A percentile compares a stretch with the other conserved stretches of the same genome.
Evolutionary conservation across 2,888 invertebrate species (phyloP).

Genomic region (Morpho achilles): DNA sequence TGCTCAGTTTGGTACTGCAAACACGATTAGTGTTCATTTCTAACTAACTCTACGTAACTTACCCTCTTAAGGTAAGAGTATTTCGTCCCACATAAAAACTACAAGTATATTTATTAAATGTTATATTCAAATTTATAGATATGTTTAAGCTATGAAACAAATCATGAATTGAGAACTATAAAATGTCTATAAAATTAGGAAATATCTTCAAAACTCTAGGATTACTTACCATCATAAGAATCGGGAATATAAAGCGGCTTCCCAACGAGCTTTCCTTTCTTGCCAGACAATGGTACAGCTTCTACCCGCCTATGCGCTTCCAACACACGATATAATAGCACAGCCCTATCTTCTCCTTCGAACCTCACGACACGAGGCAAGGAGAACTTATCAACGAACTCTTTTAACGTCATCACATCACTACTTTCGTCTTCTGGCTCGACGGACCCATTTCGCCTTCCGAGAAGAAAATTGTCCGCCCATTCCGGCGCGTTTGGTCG

Average conservation of each 20-base stretch:
- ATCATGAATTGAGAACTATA: too few species aligned
- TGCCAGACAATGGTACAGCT: slow-evolving; percentile 77
- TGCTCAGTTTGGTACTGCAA: too few species aligned
- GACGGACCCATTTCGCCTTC: slow-evolving; percentile 60
- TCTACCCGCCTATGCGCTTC: slow-evolving; percentile 82
- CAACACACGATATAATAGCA: slow-evolving; percentile 81
- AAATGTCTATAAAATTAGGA: background rate
- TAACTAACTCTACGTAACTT: too few species aligned
- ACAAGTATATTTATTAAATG: background rate
- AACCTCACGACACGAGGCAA: slow-evolving; percentile 80
- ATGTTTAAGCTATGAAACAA: too few species aligned
- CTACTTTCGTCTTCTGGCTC: slow-evolving; percentile 68
- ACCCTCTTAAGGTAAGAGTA: too few species aligned
- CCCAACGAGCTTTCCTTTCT: slow-evolving; percentile 78
- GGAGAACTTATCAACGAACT: slow-evolving; percentile 81
- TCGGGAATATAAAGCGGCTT: slow-evolving; percentile 82
- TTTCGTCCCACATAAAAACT: background rate
- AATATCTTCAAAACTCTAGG: background rate
- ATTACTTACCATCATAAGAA: slow-evolving; percentile 82
- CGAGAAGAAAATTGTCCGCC: slow-evolving; percentile 68
- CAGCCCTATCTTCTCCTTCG: slow-evolving; percentile 77
- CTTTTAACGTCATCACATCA: slow-evolving; percentile 74
- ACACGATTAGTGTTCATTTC: too few species aligned
- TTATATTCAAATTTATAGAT: too few species aligned
- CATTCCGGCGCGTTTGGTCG: slow-evolving; percentile 62